Conservation (phyloP, 2,797 vertebrate species). For the Chaunax sp. region DNA sequence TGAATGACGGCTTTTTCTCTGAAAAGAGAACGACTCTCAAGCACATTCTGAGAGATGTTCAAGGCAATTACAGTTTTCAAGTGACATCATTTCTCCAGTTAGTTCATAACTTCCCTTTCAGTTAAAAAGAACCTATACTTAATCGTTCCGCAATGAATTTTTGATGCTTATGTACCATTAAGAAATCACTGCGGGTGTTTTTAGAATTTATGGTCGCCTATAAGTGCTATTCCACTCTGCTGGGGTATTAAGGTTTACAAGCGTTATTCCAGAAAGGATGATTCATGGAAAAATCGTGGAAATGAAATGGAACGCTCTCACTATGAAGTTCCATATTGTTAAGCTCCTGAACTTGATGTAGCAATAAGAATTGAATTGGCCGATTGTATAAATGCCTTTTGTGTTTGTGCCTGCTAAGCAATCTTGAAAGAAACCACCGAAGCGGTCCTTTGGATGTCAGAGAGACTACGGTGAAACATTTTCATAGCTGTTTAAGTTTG, state of each 20-base stretch:
- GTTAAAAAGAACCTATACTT: conserved; percentile 55
- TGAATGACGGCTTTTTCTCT: conserved; percentile 40
- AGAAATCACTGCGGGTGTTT: conserved; percentile 64
- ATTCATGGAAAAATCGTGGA: conserved; percentile 66
- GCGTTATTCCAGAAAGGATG: conserved; percentile 60
- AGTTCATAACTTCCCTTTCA: conserved; percentile 70
- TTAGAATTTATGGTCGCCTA: conserved; percentile 55
- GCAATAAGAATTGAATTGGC: conserved; percentile 66
- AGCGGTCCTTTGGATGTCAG: conserved; percentile 25
- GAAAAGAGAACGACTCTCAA: conserved; percentile 56
- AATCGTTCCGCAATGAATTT: conserved; percentile 62
- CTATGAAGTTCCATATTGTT: conserved; percentile 67
- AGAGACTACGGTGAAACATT: conserved; percentile 34
- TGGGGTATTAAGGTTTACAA: conserved; percentile 63
- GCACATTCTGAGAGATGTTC: conserved; percentile 55
- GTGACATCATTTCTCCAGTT: conserved; percentile 71
- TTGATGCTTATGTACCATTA: conserved; percentile 57
- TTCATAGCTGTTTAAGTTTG: conserved; percentile 56
- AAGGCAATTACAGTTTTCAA: conserved; percentile 69
- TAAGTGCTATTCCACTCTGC: conserved; percentile 66
- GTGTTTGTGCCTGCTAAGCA: conserved; percentile 45
- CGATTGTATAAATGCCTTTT: conserved; percentile 61
- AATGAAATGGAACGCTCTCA: conserved; percentile 35
- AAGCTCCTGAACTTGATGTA: conserved; percentile 60
- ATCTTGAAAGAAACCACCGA: conserved; percentile 68